Evolutionary conservation across 2,888 invertebrate species (phyloP).

Genomic region (Pocota personata): DNA sequence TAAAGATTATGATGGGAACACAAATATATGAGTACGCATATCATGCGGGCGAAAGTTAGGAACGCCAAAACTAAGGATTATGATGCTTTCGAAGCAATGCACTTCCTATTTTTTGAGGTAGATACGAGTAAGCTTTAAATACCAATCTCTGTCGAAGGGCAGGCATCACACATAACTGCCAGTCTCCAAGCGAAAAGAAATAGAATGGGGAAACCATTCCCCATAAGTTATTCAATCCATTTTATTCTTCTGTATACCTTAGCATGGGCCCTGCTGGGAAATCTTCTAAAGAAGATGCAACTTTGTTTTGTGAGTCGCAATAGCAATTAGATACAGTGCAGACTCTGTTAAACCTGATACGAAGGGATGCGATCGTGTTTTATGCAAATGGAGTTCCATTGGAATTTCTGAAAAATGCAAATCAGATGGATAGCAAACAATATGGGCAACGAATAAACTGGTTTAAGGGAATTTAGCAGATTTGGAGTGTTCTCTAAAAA

Average conservation of each 20-base stretch:
- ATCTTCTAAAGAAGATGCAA: constrained; percentile 63
- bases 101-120: constrained; percentile 36
- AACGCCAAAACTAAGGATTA: background rate
- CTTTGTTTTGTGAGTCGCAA: constrained; percentile 58
- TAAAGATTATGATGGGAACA: constrained; percentile 14
- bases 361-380: constrained; percentile 52
- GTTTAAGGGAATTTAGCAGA: background rate
- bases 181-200: constrained; percentile 12
- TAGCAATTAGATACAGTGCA: constrained; percentile 44
- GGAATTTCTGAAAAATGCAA: constrained; percentile 42
- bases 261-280: constrained; percentile 49
- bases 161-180: constrained; percentile 18
- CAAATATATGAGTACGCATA: background rate
- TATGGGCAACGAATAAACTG: constrained; percentile 13
- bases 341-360: background rate
- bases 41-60: background rate
- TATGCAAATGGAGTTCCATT: constrained; percentile 44
- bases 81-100: constrained; percentile 1
- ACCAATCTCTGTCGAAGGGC: background rate
- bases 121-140: constrained; percentile 44
- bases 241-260: constrained; percentile 22
- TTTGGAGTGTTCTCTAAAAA: background rate
- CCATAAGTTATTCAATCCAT: constrained; percentile 62
- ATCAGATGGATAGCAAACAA: constrained; percentile 19
- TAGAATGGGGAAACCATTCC: constrained; percentile 14